Evolutionary conservation across 1,140 invertebrate species (phyloP), one percentile per base, ranked within the genome.

Genomic region (Leptoteleia sp.): DNA sequence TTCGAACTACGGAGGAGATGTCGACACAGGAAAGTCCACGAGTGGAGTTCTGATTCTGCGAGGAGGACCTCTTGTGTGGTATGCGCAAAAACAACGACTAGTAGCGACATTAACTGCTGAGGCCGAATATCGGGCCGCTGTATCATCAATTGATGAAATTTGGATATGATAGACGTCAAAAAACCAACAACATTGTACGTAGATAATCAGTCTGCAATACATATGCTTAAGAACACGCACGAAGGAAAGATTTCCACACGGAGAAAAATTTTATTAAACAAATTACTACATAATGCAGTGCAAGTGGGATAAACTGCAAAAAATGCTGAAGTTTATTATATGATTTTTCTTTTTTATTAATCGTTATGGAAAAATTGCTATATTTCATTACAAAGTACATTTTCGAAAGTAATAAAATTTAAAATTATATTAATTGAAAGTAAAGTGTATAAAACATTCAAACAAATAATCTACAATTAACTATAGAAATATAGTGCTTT

Each of bases 91-190:
- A n/a, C 52, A 57, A 31, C 19, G 9, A 1, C 19, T 57, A 0
- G 22, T 42, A 0, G 35, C 52, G 0, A 57, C 37, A 0, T 57
- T 37, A 0, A 57, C 52, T 5, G 35, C 52, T 8, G 52, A 57
- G 6, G 37, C 52, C 1, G 52, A 57, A 12, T 57, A 57, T n/a
- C 4, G 37, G 9, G 52, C 52, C 0, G 52, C 3, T 79, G 81
- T 61, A 17, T 45, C 61, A 3, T 1, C 37, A 0, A 42, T 42
- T 7, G 37, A 57, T 19, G 52, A 57, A 3, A 17, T 57, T 1
- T 42, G 52, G 12, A 9, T 0, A 38, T 54, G 4, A 4, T 38
- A 12, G 8, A 54, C 0, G 1, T 1, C 0, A 11, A 38, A 25
- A 1, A 52, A 17, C 29, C 29, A 0, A 33, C 16, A 1, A 11